Evolutionary conservation across 2,888 invertebrate genomes (phyloP).

Genomic region (Schizotus pectinicornis): DNA sequence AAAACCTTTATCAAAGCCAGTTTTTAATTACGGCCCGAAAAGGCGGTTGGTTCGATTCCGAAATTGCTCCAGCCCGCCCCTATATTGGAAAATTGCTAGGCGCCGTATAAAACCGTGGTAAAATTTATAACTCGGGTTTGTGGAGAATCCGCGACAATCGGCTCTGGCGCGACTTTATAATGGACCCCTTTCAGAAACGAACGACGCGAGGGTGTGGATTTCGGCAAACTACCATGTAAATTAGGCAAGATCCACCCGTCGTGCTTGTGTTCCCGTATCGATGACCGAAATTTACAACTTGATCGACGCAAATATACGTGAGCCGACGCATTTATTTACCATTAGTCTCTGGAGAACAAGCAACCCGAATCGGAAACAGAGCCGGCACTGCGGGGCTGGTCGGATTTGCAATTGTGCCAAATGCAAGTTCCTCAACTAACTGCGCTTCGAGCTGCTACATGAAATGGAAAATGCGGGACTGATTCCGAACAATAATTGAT

Average conservation of each 20-base stretch:
- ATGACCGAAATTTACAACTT: constrained; percentile 31
- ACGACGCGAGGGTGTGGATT: constrained; percentile 38
- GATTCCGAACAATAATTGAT: too few species aligned
- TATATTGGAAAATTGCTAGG: constrained; percentile 10
- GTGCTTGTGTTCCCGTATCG: constrained; percentile 36
- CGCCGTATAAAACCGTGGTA: constrained; percentile 21
- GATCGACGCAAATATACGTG: constrained; percentile 29
- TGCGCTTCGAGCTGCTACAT: too few species aligned
- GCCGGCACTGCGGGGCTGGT: not conserved
- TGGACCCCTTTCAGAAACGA: constrained; percentile 29
- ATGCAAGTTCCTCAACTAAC: too few species aligned
- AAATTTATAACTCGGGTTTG: constrained; percentile 32
- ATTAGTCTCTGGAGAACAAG: constrained; percentile 25
- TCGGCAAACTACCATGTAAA: constrained; percentile 43
- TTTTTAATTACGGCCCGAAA: constrained; percentile 4
- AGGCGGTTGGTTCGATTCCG: not conserved
- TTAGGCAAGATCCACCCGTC: constrained; percentile 38
- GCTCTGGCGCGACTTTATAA: constrained; percentile 35
- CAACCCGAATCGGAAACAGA: constrained; percentile 13
- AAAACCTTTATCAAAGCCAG: constrained; percentile 19
- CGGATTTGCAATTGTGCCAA: too few species aligned
- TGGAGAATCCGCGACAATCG: constrained; percentile 36
- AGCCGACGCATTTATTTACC: constrained; percentile 26
- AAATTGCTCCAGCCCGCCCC: constrained; percentile 1
- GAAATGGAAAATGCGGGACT: too few species aligned